A percentile compares a stretch with the other conserved stretches of the same genome.
Evolutionary conservation across 2,113 vertebrate species (phyloP).

Genomic region (Peromyscus californicus): DNA sequence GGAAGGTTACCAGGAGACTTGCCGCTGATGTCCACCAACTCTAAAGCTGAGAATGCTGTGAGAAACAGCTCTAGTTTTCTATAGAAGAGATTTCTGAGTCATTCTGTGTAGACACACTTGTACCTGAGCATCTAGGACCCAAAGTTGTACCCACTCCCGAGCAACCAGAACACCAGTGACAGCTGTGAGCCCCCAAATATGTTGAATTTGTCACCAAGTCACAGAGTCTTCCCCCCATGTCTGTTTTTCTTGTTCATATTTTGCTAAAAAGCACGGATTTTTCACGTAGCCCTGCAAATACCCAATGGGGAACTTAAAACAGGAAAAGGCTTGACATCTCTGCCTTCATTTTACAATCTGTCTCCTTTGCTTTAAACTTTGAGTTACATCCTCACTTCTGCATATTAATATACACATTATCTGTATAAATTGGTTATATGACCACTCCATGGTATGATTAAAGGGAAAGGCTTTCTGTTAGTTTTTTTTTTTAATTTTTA

Average conservation of each 20-base stretch:
- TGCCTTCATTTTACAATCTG: neutral
- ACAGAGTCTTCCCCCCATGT: neutral
- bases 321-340: neutral
- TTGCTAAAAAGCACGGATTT: neutral
- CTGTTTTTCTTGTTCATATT: neutral
- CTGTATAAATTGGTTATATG: neutral
- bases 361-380: neutral
- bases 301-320: neutral
- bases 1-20: neutral
- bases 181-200: neutral
- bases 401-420: neutral
- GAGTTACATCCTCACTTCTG: neutral
- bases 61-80: neutral
- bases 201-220: neutral
- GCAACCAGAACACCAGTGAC: neutral
- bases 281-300: neutral
- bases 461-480: neutral
- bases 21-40: neutral
- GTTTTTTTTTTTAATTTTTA: too few relatives aligned
- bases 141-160: too few relatives aligned
- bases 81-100: neutral
- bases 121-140: neutral
- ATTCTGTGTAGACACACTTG: neutral
- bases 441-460: neutral
- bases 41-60: neutral